Evolutionary conservation across 1,140 invertebrate genomes (phyloP), one percentile per base, ranked within the genome.

Genomic region (Vanessa atalanta): DNA sequence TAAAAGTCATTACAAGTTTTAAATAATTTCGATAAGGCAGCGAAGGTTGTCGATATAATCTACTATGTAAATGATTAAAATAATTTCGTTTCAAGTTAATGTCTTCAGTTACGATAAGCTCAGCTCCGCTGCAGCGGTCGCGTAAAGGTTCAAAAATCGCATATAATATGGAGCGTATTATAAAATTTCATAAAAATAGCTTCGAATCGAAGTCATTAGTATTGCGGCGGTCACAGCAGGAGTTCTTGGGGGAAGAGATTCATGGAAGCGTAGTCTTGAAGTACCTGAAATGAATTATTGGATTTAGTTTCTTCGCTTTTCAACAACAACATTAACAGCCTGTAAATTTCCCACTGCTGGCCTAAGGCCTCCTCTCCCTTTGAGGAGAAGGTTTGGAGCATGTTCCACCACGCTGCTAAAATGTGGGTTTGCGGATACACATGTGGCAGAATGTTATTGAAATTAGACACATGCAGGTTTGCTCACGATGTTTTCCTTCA

Each of bases 221-320:
- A 26, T 71, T 68, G 64, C 64, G 48, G 65, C 66, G 80, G 86
- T 94, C 87, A 94, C 80, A 93, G 87, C 53, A 94, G 86, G 70
- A 95, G 91, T 63, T 94, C 95, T 79, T 93, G 93, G 13, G 96
- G 96, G 86, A 96, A 96, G 67, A 97, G 94, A 76, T 95, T 95
- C 95, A 96, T 96, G 23, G 91, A 87, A 67, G 95, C 93, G 76
- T 94, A 96, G 88, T 97, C 96, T 78, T 96, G 90, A 6, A 97
- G 86, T 53, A 96, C 94, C 94, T 96, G 87, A 50, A 76, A 85
- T 47, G 76, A 76, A 47, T n/a, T 53, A 60, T 26, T 37, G 8
- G 53, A 37, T 37, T 37, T 14, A 6, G 3, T 55, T 63, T 6
- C 26, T 3, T 48, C 47, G 12, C 11, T 0, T 50, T 50, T 2